Conservation (phyloP, 2,113 vertebrate genomes). For the Pituophis catenifer region DNA sequence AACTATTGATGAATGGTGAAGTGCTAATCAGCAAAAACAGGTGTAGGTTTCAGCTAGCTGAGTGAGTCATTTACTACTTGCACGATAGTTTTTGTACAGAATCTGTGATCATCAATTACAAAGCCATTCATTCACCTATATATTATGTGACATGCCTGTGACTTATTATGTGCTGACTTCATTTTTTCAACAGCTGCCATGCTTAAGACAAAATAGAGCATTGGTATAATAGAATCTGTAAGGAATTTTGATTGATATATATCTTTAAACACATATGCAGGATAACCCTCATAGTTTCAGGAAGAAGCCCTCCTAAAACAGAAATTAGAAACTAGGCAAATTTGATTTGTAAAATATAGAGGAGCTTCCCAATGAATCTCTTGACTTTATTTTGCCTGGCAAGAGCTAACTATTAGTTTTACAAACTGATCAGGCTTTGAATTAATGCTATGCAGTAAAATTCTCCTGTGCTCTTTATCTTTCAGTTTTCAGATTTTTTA, state of each 20-base stretch:
- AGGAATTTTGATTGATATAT: background rate
- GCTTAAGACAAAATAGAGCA: constrained; percentile 28
- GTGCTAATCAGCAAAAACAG: background rate
- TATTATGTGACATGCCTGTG: background rate
- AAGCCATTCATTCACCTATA: background rate
- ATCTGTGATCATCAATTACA: background rate
- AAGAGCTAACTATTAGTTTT: background rate
- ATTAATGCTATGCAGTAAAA: background rate
- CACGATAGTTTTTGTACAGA: background rate
- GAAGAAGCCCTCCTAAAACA: background rate
- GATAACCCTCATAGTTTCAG: background rate
- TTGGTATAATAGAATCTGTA: background rate
- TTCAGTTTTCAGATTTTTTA: background rate
- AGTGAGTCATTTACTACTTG: background rate
- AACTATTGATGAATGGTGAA: background rate
- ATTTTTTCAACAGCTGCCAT: constrained; percentile 29
- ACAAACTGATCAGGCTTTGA: background rate
- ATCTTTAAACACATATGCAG: background rate
- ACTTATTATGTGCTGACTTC: constrained; percentile 42
- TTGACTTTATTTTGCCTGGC: background rate
- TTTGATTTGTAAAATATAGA: background rate
- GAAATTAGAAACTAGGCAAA: background rate
- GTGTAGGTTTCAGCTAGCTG: background rate
- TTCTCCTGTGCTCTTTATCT: background rate
- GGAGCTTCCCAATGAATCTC: background rate